A percentile compares a stretch with the other conserved stretches of the same genome.
Conservation (phyloP, 92 coral and sea anemone genomes). For the Palythoa grandiflora region DNA sequence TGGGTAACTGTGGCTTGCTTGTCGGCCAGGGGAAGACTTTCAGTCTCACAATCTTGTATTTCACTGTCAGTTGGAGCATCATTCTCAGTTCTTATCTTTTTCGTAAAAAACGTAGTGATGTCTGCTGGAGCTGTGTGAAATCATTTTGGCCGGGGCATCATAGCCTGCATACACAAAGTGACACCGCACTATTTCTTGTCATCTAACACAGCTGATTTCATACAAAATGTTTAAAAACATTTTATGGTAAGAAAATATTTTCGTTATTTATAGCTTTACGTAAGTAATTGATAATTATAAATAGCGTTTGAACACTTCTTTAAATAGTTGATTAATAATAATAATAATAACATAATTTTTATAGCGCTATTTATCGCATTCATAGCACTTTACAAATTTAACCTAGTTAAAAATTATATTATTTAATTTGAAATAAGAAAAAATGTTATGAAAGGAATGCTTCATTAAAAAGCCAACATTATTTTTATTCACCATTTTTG, state of each 20-base stretch:
- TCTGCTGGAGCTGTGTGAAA: slow-evolving; percentile 39
- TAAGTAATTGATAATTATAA: slow-evolving; percentile 21
- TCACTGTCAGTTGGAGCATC: slow-evolving; percentile 43
- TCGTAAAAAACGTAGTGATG: slow-evolving; percentile 26
- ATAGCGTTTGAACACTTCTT: background rate
- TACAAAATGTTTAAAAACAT: slow-evolving; percentile 19
- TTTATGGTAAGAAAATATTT: slow-evolving; percentile 31
- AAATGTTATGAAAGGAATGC: no score
- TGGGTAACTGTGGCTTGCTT: slow-evolving; percentile 35
- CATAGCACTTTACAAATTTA: no score
- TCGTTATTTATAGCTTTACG: slow-evolving; percentile 12
- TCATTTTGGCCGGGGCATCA: slow-evolving; percentile 38
- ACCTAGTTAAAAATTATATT: no score
- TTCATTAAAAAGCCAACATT: no score
- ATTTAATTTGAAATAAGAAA: no score
- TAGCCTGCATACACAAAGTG: slow-evolving; percentile 34
- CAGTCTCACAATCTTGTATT: slow-evolving; percentile 31
- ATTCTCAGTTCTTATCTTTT: slow-evolving; percentile 24
- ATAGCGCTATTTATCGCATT: no score
- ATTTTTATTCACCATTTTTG: no score
- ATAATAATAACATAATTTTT: no score
- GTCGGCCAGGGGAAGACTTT: slow-evolving; percentile 17
- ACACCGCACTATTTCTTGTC: slow-evolving; percentile 21
- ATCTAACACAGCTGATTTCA: slow-evolving; percentile 35
- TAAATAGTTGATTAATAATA: background rate